phyloP scores from a whole-genome alignment of 2,888 invertebrate species.

The Clivina fossor region DNA sequence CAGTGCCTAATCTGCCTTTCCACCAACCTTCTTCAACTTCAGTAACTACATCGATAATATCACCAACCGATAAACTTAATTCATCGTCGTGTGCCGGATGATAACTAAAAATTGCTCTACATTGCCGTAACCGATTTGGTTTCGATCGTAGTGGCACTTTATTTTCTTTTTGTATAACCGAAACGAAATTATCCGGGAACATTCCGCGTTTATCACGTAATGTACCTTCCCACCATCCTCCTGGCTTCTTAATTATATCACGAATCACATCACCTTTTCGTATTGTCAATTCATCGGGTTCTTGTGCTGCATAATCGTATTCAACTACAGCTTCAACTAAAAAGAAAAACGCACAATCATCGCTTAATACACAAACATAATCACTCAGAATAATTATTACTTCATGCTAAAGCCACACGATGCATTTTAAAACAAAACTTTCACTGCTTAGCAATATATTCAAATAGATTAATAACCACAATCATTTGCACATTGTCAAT shows the following conservation, averaged over 20 bases:
- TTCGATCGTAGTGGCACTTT: conserved; percentile 28
- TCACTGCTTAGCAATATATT: too few relatives aligned
- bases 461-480: conserved; percentile 18
- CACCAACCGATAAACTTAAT: conserved; percentile 81
- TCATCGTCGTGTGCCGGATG: conserved; percentile 93
- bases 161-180: conserved; percentile 56
- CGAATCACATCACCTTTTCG: conserved; percentile 81
- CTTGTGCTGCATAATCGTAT: conserved; percentile 82
- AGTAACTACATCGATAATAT: conserved; percentile 85
- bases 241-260: conserved; percentile 74
- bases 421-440: too few relatives aligned
- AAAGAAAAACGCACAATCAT: too few relatives aligned
- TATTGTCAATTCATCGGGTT: conserved; percentile 82
- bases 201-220: conserved; percentile 79
- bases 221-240: conserved; percentile 93
- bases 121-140: conserved; percentile 60
- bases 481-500: conserved; percentile 12
- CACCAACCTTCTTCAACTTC: conserved; percentile 95
- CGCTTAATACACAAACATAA: too few relatives aligned
- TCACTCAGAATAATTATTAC: too few relatives aligned
- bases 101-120: conserved; percentile 88
- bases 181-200: conserved; percentile 93
- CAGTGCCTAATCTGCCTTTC: conserved; percentile 80
- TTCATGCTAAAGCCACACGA: too few relatives aligned
- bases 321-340: conserved; percentile 82